These are phyloP conservation scores for Myotis yumanensis DNA, from an alignment of 2,113 vertebrate species.

Conservation along the genomic window DNA sequence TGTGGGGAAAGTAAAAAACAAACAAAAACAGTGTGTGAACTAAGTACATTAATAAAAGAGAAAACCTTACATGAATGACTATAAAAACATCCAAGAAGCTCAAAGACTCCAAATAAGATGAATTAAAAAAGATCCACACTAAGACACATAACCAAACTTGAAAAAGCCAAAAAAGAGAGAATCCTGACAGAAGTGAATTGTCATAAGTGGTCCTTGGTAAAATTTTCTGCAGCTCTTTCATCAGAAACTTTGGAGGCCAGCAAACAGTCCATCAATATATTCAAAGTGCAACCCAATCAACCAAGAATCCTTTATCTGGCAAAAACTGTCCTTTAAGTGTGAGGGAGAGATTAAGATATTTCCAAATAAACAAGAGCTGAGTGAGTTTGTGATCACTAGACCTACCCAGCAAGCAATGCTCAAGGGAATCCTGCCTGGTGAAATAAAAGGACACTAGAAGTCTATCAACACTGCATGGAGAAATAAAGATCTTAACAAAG, in stretches of 20 bases:
- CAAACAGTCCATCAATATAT: neutral
- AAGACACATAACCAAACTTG: neutral
- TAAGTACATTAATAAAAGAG: neutral
- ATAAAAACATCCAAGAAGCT: neutral
- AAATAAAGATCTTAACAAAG: neutral
- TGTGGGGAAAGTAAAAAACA: neutral
- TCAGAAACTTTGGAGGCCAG: neutral
- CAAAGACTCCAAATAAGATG: neutral
- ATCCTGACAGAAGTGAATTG: neutral
- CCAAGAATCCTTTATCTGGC: neutral
- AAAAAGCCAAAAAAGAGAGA: neutral
- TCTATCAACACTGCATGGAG: accelerated
- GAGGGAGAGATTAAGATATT: neutral
- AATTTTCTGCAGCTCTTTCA: neutral
- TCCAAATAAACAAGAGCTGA: neutral
- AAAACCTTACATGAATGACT: neutral
- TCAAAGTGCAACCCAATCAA: neutral
- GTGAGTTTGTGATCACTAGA: neutral
- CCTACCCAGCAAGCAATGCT: neutral
- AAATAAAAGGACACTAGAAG: neutral
- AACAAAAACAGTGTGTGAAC: neutral
- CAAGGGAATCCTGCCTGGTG: neutral
- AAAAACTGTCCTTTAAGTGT: neutral
- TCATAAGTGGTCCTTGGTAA: neutral
- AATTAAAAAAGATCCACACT: neutral